A percentile compares a stretch with the other conserved stretches of the same genome.
Conservation (phyloP, 2,797 vertebrate species). For the Pipistrellus pygmaeus region DNA sequence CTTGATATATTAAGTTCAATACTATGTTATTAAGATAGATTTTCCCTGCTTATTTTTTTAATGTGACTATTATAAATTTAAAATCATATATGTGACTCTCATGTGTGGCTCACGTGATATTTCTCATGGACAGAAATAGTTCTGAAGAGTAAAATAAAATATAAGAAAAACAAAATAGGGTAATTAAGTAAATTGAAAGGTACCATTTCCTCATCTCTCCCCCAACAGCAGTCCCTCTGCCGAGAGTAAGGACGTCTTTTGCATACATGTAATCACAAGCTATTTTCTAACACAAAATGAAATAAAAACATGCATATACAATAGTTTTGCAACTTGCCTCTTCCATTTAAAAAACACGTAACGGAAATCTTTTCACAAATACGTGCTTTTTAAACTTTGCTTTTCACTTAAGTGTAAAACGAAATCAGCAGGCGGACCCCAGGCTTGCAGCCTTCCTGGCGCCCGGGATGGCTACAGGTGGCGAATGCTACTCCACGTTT, state of each 20-base stretch:
- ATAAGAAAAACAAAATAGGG: background rate
- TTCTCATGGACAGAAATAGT: background rate
- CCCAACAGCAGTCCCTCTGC: background rate
- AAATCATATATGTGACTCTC: background rate
- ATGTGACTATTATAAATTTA: background rate
- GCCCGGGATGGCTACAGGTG: rapidly evolving
- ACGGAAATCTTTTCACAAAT: background rate
- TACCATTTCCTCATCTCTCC: background rate
- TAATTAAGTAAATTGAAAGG: background rate
- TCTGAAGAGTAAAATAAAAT: slow-evolving; percentile 4
- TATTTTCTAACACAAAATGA: slow-evolving; percentile 18
- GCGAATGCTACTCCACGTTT: background rate
- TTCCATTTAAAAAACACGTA: background rate
- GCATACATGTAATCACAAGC: background rate
- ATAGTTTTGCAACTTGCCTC: background rate
- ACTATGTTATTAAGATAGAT: background rate
- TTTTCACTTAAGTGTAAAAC: background rate
- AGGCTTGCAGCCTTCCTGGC: background rate
- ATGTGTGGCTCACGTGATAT: background rate
- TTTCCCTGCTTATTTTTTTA: background rate
- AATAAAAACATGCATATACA: background rate
- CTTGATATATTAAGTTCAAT: background rate
- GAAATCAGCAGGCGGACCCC: background rate
- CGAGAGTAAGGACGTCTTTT: background rate
- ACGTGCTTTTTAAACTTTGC: background rate